Evolutionary conservation across 2,113 vertebrate genomes (phyloP).

Genomic region (Rallus limicola): DNA sequence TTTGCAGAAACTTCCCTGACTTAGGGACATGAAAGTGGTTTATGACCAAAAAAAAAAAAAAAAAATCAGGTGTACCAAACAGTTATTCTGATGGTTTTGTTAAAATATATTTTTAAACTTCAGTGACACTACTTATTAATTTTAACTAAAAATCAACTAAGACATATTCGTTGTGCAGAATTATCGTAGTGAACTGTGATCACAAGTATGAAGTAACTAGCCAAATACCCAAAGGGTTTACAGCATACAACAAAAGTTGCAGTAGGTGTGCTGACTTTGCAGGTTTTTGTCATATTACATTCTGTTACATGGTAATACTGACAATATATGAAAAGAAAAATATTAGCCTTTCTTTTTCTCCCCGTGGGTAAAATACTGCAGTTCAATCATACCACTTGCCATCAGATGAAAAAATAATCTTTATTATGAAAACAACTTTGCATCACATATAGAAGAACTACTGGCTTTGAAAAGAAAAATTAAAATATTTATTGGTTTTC

Average conservation of each 20-base stretch:
- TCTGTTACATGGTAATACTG: constrained; percentile 6
- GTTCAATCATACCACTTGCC: background rate
- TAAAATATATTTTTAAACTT: background rate
- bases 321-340: constrained; percentile 26
- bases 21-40: background rate
- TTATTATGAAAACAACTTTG: background rate
- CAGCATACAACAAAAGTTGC: background rate
- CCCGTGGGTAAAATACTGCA: background rate
- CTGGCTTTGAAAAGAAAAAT: background rate
- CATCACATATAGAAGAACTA: background rate
- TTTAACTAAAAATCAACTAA: background rate
- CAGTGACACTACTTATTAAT: background rate
- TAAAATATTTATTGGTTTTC: background rate
- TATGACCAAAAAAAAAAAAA: background rate
- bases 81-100: background rate
- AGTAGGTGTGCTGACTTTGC: constrained; percentile 32
- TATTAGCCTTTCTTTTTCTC: constrained; percentile 2
- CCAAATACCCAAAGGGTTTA: background rate
- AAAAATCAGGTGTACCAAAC: background rate
- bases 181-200: background rate
- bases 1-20: background rate
- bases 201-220: background rate
- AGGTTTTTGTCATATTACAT: constrained; percentile 16
- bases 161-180: background rate
- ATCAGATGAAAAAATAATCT: background rate